Evolutionary conservation across 2,113 vertebrate genomes (phyloP).

Genomic region (Herpailurus yagouaroundi): DNA sequence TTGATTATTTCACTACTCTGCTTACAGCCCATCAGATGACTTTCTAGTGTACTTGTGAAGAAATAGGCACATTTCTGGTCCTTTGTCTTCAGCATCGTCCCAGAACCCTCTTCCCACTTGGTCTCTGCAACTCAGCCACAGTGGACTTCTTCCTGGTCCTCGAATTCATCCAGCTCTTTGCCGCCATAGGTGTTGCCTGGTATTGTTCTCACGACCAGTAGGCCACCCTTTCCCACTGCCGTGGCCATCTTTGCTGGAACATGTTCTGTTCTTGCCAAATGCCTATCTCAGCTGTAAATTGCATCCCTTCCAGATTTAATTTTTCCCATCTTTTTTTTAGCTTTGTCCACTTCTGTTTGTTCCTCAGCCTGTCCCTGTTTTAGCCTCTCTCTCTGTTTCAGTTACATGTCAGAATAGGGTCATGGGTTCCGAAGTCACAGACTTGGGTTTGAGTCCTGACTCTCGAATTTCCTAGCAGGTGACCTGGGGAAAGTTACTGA

Average conservation of each 20-base stretch:
- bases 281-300: background rate
- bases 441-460: background rate
- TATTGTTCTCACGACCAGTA: no score
- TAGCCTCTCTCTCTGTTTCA: background rate
- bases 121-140: background rate
- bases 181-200: background rate
- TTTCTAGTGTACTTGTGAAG: background rate
- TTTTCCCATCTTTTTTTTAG: background rate
- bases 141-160: background rate
- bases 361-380: background rate
- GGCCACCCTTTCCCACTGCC: background rate
- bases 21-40: background rate
- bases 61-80: background rate
- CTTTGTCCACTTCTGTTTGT: background rate
- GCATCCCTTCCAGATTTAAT: background rate
- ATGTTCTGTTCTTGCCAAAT: background rate
- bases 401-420: background rate
- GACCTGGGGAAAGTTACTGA: background rate
- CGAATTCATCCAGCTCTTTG: background rate
- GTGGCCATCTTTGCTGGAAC: background rate
- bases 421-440: background rate
- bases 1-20: background rate
- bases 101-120: background rate
- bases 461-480: background rate
- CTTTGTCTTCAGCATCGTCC: background rate